A percentile compares a stretch with the other conserved stretches of the same genome.
Evolutionary conservation across 2,113 vertebrate genomes (phyloP).

Genomic region (Leuciscus idus): DNA sequence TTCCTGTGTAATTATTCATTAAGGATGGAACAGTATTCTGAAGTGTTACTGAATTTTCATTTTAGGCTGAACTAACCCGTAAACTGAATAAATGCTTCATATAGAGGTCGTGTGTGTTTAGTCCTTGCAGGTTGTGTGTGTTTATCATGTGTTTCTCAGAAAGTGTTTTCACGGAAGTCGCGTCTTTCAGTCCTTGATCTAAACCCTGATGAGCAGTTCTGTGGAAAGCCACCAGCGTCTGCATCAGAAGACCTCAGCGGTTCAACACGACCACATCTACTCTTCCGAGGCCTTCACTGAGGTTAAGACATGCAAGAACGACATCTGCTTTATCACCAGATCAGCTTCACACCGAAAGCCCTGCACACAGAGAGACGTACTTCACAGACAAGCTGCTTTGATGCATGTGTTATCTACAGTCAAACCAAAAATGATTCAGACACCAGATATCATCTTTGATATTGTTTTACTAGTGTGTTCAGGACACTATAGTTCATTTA

Average conservation of each 20-base stretch:
- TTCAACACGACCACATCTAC: neutral
- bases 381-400: neutral
- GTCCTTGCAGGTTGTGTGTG: neutral
- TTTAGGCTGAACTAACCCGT: too few species aligned
- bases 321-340: neutral
- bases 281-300: neutral
- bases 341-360: neutral
- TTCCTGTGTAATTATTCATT: too few species aligned
- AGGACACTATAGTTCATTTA: too few species aligned
- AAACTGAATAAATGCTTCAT: neutral
- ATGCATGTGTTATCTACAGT: neutral
- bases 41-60: too few species aligned
- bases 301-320: neutral
- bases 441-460: too few species aligned
- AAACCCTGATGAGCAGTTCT: neutral
- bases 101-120: neutral
- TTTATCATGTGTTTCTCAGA: neutral
- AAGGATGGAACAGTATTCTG: too few species aligned
- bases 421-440: too few species aligned
- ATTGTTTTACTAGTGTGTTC: too few species aligned
- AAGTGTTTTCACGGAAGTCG: neutral
- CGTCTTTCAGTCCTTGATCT: neutral
- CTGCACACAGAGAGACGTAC: neutral
- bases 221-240: constrained; percentile 9
- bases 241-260: neutral